Percentiles rank a stretch among this genome's conserved stretches.
Evolutionary conservation across 2,113 vertebrate species (phyloP).

Genomic region (Solea solea): DNA sequence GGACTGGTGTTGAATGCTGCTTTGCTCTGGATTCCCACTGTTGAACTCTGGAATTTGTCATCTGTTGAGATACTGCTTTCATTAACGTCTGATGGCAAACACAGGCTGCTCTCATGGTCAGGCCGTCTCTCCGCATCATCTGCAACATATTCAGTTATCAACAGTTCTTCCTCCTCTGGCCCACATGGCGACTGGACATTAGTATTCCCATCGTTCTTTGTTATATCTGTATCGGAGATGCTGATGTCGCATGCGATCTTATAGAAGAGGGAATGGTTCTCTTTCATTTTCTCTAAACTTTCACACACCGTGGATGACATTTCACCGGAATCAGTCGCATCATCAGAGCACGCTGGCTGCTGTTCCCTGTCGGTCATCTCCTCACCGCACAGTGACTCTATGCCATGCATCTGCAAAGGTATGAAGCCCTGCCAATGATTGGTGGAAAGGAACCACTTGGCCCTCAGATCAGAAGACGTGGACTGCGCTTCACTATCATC

Average conservation of each 20-base stretch:
- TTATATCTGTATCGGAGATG: conserved; percentile 76
- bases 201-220: conserved; percentile 58
- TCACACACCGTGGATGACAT: conserved; percentile 65
- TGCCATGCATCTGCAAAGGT: conserved; percentile 60
- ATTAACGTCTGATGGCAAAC: conserved; percentile 2
- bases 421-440: conserved; percentile 72
- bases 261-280: conserved; percentile 76
- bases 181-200: conserved; percentile 7
- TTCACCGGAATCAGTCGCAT: conserved; percentile 37
- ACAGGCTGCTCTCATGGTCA: conserved; percentile 9
- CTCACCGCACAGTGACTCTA: conserved; percentile 37
- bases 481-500: conserved; percentile 47
- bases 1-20: conserved; percentile 4
- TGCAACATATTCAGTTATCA: conserved; percentile 39
- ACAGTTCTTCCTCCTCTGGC: conserved; percentile 39
- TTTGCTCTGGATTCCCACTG: conserved; percentile 6
- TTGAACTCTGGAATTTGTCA: conserved; percentile 15
- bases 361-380: conserved; percentile 34
- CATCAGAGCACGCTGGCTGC: conserved; percentile 24
- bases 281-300: conserved; percentile 74
- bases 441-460: conserved; percentile 82
- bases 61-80: conserved; percentile 3
- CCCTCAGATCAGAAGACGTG: conserved; percentile 61
- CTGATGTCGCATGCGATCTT: conserved; percentile 78
- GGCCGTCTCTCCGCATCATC: conserved; percentile 10